Evolutionary conservation across 2,797 vertebrate genomes (phyloP).

Genomic region (Falco cherrug): DNA sequence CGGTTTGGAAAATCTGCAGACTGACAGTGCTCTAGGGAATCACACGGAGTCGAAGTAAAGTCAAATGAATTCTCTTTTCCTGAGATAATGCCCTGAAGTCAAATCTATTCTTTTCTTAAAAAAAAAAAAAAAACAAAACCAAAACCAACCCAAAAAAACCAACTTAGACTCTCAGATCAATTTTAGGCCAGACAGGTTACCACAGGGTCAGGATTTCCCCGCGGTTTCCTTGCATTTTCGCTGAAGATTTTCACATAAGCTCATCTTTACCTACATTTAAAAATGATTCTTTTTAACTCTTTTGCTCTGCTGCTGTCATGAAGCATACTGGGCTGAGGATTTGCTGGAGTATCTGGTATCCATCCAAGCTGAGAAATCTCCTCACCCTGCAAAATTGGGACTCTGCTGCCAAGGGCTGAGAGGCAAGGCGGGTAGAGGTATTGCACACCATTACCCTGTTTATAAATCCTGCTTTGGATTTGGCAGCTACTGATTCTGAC

Average conservation of each 20-base stretch:
- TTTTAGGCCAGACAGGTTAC: neutral
- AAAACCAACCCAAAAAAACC: no score
- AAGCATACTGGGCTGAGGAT: neutral
- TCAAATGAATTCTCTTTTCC: neutral
- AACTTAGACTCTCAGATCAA: neutral
- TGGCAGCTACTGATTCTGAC: neutral
- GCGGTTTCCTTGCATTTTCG: neutral
- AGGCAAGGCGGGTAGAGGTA: neutral
- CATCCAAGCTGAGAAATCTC: neutral
- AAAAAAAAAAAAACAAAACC: neutral
- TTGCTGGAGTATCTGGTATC: rapidly evolving
- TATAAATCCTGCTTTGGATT: neutral
- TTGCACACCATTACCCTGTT: neutral
- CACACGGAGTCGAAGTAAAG: neutral
- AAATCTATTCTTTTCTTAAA: neutral
- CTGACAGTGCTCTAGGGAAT: neutral
- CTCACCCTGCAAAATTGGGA: neutral
- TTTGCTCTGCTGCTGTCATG: neutral
- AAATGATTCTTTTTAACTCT: neutral
- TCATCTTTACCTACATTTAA: neutral
- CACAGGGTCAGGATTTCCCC: neutral
- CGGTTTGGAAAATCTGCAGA: neutral
- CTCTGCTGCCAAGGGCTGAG: neutral
- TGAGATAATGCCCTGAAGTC: neutral
- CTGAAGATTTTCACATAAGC: neutral